Base-by-base conservation (phyloP, 2,888 invertebrate genomes). In the Brassicogethes aeneus region DNA sequence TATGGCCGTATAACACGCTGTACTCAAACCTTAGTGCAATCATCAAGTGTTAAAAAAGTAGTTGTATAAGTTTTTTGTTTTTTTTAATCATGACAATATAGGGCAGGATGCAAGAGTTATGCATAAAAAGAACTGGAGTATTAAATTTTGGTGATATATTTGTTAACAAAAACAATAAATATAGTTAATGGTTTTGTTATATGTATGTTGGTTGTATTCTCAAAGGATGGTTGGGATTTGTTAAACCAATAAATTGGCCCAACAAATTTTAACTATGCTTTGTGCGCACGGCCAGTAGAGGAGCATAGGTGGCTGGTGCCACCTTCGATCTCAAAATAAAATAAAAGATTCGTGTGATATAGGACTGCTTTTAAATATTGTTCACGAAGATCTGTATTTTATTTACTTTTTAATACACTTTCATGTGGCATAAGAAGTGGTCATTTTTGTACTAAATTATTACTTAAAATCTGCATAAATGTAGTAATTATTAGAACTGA, bases 321-420 rank as follows among this genome's bases (percentile, higher is more conserved):
- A 56, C 59, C 58, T 48, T 63, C 60, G 66, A 67, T 66, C 66
- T 67, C 67, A 66, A 59, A 59, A 57, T n/a, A n/a, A n/a, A n/a
- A n/a, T n/a, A 49, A 62, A 62, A 32, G 32, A 32, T 32, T 32
- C 13, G 32, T 32, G 32, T 67, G 66, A 67, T 67, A 67, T 66
- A 65, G 63, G 61, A 63, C 60, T 64, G 66, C 65, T 65, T 65
- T 67, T 65, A 62, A 48, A 60, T 60, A 56, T 59, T 63, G 56
- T 63, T 65, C 55, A 59, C 56, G 62, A 64, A 66, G 66, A 66
- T 66, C 66, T 64, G 64, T 64, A 62, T 64, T 62, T 63, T 63
- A 60, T 64, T 63, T 61, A 17, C 10, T 13, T 32, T 32, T 32
- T 32, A 23, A 23, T 23, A n/a, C n/a, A n/a, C n/a, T n/a, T n/a